Evolutionary conservation across 2,888 invertebrate genomes (phyloP).

Genomic region (Lepidonotus clava): DNA sequence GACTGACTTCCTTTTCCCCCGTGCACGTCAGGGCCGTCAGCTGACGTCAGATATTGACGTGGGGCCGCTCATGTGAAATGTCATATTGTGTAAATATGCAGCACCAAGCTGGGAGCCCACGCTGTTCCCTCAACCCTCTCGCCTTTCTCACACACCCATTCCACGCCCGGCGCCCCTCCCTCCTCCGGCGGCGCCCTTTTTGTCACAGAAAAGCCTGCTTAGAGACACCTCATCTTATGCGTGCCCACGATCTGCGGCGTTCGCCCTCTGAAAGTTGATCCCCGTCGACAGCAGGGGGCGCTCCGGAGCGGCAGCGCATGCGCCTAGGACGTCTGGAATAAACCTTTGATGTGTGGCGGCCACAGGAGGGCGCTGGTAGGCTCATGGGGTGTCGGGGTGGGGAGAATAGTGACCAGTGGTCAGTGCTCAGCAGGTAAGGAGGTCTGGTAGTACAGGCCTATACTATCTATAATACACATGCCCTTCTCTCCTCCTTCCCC

Average conservation of each 20-base stretch:
- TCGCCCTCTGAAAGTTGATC: background rate
- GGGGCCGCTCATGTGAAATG: slow-evolving; percentile 48
- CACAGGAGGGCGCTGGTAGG: slow-evolving; percentile 3
- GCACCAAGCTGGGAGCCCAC: background rate
- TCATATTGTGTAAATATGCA: slow-evolving; percentile 53
- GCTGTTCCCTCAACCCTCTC: background rate
- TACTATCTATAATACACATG: no score
- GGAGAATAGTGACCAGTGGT: no score
- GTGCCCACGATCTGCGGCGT: background rate
- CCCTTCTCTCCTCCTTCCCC: background rate
- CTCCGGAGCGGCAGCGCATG: background rate
- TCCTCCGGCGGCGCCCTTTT: background rate
- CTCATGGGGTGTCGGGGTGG: no score
- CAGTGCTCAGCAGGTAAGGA: no score
- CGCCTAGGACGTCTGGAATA: background rate
- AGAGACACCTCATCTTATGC: background rate
- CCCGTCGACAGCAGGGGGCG: slow-evolving; percentile 27
- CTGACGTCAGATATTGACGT: slow-evolving; percentile 34
- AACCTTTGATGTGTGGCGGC: slow-evolving; percentile 35
- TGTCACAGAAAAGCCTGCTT: no score
- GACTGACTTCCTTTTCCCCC: slow-evolving; percentile 35
- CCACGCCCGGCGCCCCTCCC: background rate
- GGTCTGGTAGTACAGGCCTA: no score
- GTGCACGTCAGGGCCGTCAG: slow-evolving; percentile 41
- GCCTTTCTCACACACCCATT: background rate